A percentile compares a stretch with the other conserved stretches of the same genome.
Conservation (phyloP, 37 sponge, comb jelly and placozoan genomes). For the Cladorhizidae sp. region DNA sequence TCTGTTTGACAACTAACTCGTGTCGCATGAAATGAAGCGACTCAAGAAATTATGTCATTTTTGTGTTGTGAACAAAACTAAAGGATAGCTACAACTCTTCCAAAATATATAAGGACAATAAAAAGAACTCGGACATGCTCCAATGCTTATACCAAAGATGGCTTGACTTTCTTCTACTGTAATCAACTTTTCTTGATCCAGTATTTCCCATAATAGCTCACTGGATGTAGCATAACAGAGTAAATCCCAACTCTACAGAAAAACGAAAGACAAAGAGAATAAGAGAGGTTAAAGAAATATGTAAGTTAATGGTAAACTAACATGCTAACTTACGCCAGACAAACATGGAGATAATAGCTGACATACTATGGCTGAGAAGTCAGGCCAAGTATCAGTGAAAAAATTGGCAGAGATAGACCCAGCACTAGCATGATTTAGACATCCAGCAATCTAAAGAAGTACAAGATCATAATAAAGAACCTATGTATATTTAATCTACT, state of each 20-base stretch:
- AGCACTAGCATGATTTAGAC: neutral
- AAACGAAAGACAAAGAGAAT: no score
- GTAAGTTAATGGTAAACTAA: neutral
- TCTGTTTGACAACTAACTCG: no score
- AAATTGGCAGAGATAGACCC: conserved; percentile 9
- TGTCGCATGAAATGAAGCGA: no score
- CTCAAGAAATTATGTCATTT: no score
- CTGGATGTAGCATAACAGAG: neutral
- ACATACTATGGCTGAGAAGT: conserved; percentile 4
- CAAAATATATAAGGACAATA: no score
- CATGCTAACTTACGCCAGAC: neutral
- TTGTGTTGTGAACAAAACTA: no score
- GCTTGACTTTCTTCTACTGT: neutral
- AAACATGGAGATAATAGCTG: neutral
- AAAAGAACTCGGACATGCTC: no score
- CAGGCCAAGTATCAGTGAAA: neutral
- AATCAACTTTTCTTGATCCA: neutral
- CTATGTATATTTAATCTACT: no score
- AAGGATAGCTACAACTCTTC: no score
- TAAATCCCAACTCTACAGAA: neutral
- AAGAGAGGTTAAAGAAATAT: no score
- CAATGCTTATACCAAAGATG: neutral
- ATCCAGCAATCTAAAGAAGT: neutral
- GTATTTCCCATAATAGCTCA: neutral
- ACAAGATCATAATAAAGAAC: neutral